A percentile compares a stretch with the other conserved stretches of the same genome.
Evolutionary conservation across 2,113 vertebrate genomes (phyloP).

Genomic region (Penelope pileata): DNA sequence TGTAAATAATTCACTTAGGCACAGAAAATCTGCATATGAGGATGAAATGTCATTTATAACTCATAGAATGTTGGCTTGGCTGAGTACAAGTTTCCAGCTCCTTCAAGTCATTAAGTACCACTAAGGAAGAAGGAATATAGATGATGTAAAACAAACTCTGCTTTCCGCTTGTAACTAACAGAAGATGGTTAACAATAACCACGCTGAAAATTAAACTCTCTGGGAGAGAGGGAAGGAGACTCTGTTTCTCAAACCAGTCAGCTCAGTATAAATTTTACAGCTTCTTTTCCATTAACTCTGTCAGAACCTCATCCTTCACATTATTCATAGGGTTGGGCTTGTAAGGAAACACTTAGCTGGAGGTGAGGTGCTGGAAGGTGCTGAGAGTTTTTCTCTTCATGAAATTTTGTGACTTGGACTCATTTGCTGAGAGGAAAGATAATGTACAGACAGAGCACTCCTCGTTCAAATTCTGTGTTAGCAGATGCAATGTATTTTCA

Average conservation of each 20-base stretch:
- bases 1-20: conserved; percentile 81
- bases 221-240: neutral
- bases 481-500: neutral
- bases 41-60: conserved; percentile 80
- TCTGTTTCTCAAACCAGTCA: neutral
- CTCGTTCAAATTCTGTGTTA: neutral
- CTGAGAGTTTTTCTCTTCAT: neutral
- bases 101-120: conserved; percentile 68
- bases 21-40: conserved; percentile 79
- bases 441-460: neutral
- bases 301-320: neutral
- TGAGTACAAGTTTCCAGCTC: conserved; percentile 65
- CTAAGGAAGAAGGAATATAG: conserved; percentile 40
- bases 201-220: conserved; percentile 17
- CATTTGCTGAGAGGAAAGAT: neutral
- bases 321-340: neutral
- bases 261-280: neutral
- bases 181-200: neutral
- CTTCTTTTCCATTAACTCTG: neutral
- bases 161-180: neutral
- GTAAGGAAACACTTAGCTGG: neutral
- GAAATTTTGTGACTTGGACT: neutral
- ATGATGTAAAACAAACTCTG: conserved; percentile 30
- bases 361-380: neutral
- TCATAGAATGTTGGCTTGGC: conserved; percentile 68